Evolutionary conservation across 2,797 vertebrate genomes (phyloP).

Genomic region (Phalanger gymnotis): DNA sequence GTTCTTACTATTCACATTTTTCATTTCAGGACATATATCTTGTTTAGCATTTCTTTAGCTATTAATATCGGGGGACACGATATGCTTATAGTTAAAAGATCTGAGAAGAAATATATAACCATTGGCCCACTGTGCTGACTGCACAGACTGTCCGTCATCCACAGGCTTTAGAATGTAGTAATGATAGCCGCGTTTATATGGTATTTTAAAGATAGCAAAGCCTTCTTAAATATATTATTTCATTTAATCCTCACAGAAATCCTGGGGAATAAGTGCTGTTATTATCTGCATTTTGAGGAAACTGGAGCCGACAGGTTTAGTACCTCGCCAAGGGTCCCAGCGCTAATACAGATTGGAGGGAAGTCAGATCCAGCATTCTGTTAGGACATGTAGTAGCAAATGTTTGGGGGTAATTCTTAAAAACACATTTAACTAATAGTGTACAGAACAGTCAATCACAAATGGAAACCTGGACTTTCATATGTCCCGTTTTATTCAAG

Average conservation of each 20-base stretch:
- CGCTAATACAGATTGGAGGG: background rate
- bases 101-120: background rate
- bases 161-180: background rate
- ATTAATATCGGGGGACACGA: background rate
- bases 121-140: background rate
- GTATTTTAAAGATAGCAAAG: background rate
- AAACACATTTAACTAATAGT: background rate
- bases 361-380: background rate
- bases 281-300: background rate
- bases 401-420: background rate
- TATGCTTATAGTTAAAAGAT: background rate
- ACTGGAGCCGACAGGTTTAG: background rate
- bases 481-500: slow-evolving; percentile 3
- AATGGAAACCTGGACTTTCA: background rate
- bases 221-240: background rate
- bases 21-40: background rate
- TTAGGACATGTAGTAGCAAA: background rate
- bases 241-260: background rate
- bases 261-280: background rate
- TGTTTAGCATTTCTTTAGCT: background rate
- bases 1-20: background rate
- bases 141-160: slow-evolving; percentile 13
- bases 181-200: background rate
- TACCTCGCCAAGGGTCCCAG: background rate
- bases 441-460: background rate